A percentile compares a stretch with the other conserved stretches of the same genome.
Evolutionary conservation across 2,797 vertebrate genomes (phyloP).

Genomic region (Coluber constrictor): DNA sequence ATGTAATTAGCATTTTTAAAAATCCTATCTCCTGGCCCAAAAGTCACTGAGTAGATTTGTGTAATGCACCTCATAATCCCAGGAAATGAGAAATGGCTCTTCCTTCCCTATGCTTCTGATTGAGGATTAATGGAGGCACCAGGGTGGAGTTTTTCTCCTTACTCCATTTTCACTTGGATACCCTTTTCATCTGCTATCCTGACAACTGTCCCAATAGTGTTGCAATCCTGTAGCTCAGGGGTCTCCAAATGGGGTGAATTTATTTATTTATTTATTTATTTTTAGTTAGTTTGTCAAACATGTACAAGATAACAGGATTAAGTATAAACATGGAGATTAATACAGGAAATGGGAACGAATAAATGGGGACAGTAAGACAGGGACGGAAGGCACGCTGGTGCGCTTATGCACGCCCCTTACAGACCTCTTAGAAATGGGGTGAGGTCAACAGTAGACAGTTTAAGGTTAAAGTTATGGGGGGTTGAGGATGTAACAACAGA

Average conservation of each 20-base stretch:
- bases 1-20: background rate
- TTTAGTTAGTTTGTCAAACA: no score
- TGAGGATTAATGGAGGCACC: background rate
- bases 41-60: background rate
- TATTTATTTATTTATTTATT: background rate
- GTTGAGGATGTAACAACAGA: no score
- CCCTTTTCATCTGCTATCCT: background rate
- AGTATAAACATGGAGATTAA: no score
- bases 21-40: background rate
- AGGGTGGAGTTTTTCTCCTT: background rate
- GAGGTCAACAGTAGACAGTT: no score
- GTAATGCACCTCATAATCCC: background rate
- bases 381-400: no score
- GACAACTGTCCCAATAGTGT: background rate
- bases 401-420: no score
- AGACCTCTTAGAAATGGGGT: no score
- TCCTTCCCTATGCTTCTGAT: background rate
- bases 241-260: background rate
- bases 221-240: background rate
- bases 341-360: no score
- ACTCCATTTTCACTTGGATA: background rate
- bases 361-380: no score
- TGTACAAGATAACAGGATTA: no score
- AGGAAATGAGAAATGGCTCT: background rate
- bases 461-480: no score